phyloP scores from a whole-genome alignment of 2,113 vertebrate genomes.

The Hyperopisus bebe region DNA sequence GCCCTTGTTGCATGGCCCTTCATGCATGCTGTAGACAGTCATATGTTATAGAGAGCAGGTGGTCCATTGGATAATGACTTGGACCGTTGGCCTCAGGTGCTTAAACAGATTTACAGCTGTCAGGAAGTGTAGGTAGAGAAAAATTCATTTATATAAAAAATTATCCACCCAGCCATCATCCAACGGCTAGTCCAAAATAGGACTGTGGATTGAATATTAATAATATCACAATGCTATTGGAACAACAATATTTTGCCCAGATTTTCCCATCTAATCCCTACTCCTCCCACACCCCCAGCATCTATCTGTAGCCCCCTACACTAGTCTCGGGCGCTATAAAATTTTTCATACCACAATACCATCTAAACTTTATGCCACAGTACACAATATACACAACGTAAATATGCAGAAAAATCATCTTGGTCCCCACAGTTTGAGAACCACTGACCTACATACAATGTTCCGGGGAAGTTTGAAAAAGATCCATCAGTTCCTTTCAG shows the following conservation, averaged over 20 bases:
- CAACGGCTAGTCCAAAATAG: background rate
- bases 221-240: background rate
- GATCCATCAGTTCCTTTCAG: background rate
- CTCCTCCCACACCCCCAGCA: background rate
- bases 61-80: background rate
- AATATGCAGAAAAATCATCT: background rate
- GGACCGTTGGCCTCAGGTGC: background rate
- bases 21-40: background rate
- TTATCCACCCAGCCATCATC: background rate
- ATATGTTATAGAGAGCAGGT: background rate
- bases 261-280: background rate
- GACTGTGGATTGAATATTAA: background rate
- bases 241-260: background rate
- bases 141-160: background rate
- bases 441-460: background rate
- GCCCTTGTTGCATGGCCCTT: background rate
- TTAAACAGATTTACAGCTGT: background rate
- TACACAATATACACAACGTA: background rate
- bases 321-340: no score
- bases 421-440: background rate
- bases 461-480: background rate
- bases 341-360: no score
- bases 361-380: no score
- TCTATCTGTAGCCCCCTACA: no score
- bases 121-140: background rate